Evolutionary conservation across 2,797 vertebrate genomes (phyloP).

Genomic region (Staurois parvus): DNA sequence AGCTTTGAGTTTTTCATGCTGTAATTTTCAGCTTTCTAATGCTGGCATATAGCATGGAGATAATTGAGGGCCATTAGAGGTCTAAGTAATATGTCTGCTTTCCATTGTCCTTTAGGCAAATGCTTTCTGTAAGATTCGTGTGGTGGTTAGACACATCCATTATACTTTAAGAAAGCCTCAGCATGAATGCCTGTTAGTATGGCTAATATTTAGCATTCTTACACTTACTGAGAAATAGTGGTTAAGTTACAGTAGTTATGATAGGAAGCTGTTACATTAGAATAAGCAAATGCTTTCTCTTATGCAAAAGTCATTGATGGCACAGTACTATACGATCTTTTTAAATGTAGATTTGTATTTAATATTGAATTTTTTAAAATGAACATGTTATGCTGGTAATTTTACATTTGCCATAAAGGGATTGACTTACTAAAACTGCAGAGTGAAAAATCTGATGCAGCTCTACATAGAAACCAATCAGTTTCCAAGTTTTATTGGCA

Average conservation of each 20-base stretch:
- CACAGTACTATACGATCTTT: not conserved
- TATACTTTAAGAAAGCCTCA: slow-evolving; percentile 6
- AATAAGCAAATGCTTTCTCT: not conserved
- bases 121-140: slow-evolving; percentile 7
- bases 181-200: not conserved
- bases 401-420: too few relatives aligned
- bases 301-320: not conserved
- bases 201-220: slow-evolving; percentile 3
- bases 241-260: slow-evolving; percentile 25
- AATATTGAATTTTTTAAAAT: too few relatives aligned
- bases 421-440: too few relatives aligned
- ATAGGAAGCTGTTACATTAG: not conserved
- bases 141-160: slow-evolving; percentile 8
- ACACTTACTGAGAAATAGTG: not conserved
- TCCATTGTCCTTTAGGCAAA: slow-evolving; percentile 6
- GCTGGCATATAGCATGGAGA: not conserved
- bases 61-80: slow-evolving; percentile 12
- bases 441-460: too few relatives aligned
- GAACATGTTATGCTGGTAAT: too few relatives aligned
- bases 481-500: too few relatives aligned
- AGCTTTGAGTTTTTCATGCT: slow-evolving; percentile 18
- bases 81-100: slow-evolving; percentile 16
- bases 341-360: too few relatives aligned
- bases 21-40: slow-evolving; percentile 25
- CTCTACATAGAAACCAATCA: too few relatives aligned